These are phyloP conservation scores for Bos taurus DNA, from an alignment of 2,113 vertebrate genomes.

Conservation along the genomic window DNA sequence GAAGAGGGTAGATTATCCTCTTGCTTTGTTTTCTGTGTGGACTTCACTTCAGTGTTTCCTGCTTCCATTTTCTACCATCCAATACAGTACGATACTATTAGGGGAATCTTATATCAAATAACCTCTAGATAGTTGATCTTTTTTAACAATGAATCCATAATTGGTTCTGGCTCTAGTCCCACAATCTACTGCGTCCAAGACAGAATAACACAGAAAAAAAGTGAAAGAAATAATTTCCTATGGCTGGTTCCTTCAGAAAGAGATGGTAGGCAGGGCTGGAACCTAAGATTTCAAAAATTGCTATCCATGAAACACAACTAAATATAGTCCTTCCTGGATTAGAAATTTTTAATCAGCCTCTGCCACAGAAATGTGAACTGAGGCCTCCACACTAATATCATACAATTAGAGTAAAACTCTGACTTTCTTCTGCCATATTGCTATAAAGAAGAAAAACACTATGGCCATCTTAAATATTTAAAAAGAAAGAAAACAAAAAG, in stretches of 20 bases:
- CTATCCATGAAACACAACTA: not conserved
- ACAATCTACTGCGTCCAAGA: not conserved
- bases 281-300: not conserved
- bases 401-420: not conserved
- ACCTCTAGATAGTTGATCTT: not conserved
- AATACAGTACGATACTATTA: not conserved
- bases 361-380: not conserved
- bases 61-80: not conserved
- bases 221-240: not conserved
- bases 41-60: not conserved
- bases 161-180: not conserved
- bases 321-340: not conserved
- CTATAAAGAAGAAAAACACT: not conserved
- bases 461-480: not conserved
- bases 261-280: not conserved
- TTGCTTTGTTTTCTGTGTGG: not conserved
- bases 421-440: not conserved
- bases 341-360: not conserved
- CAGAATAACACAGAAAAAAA: not conserved
- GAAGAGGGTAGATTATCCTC: not conserved
- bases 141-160: not conserved
- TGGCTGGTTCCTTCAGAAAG: not conserved
- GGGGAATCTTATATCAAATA: not conserved
- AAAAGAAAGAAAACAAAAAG: not conserved
- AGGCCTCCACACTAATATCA: not conserved